Evolutionary conservation across 2,797 vertebrate species (phyloP).

Genomic region (Hylomyscus alleni): DNA sequence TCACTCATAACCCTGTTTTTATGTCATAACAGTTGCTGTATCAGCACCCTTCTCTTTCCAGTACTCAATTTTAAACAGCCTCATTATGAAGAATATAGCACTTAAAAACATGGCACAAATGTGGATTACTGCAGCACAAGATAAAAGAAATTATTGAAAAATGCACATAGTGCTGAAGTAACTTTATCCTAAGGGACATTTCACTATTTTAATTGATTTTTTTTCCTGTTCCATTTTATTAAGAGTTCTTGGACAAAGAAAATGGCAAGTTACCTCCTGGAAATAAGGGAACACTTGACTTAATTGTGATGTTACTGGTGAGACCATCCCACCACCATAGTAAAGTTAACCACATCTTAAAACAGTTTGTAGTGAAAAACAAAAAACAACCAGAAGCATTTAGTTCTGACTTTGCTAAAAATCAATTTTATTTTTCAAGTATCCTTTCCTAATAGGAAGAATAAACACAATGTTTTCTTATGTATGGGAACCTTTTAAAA

Average conservation of each 20-base stretch:
- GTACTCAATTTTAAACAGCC: constrained; percentile 83
- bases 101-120: constrained; percentile 84
- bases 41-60: constrained; percentile 79
- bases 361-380: constrained; percentile 82
- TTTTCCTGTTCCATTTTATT: constrained; percentile 88
- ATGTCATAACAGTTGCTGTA: constrained; percentile 84
- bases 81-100: constrained; percentile 81
- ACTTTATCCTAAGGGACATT: constrained; percentile 88
- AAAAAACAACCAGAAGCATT: constrained; percentile 78
- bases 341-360: constrained; percentile 83
- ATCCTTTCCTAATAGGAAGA: constrained; percentile 73
- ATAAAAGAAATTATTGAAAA: constrained; percentile 86
- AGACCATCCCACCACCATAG: constrained; percentile 81
- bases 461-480: constrained; percentile 65
- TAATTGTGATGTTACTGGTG: constrained; percentile 86
- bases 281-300: constrained; percentile 87
- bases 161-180: constrained; percentile 82
- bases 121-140: constrained; percentile 81
- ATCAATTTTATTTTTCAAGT: constrained; percentile 81
- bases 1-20: constrained; percentile 81
- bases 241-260: constrained; percentile 87
- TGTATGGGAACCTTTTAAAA: constrained; percentile 74
- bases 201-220: constrained; percentile 89
- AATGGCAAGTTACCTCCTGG: constrained; percentile 87
- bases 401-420: constrained; percentile 71